Conservation (phyloP, 2,888 invertebrate species). For the Oligia fasciuncula region DNA sequence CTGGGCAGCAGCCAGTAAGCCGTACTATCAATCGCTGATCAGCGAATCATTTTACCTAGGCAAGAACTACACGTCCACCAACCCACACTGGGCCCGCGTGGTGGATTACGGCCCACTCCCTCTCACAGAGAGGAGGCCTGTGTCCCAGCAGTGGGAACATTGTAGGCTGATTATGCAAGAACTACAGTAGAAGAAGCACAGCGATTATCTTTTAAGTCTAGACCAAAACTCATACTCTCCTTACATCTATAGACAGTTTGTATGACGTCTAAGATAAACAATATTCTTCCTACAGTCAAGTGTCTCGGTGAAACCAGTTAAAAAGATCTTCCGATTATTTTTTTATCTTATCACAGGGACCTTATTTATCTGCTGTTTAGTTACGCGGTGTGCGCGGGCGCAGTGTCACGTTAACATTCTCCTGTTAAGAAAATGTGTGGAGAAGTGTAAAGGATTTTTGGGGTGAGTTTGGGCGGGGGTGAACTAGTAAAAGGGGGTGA, state of each 20-base stretch:
- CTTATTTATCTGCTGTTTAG: constrained; percentile 66
- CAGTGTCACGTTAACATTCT: constrained; percentile 56
- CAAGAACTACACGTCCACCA: neutral
- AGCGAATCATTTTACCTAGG: neutral
- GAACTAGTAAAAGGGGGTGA: neutral
- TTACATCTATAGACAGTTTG: constrained; percentile 14
- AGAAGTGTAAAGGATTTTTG: constrained; percentile 33
- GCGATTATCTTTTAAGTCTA: neutral
- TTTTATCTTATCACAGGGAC: constrained; percentile 79
- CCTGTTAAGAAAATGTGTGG: constrained; percentile 38
- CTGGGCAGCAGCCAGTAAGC: too few species aligned
- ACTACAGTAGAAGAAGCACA: neutral
- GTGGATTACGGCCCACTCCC: neutral
- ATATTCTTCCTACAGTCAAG: constrained; percentile 32
- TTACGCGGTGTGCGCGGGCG: constrained; percentile 51
- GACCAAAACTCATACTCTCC: too few species aligned
- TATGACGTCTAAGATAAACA: constrained; percentile 48
- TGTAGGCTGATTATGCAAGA: too few species aligned
- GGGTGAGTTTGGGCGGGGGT: constrained; percentile 32
- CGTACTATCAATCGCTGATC: neutral
- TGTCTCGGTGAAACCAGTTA: constrained; percentile 72
- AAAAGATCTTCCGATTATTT: constrained; percentile 80
- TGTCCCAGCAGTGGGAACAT: neutral
- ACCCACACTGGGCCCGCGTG: neutral
- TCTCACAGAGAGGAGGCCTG: too few species aligned